Evolutionary conservation across 2,797 vertebrate species (phyloP).

Genomic region (Tolypeutes matacus): DNA sequence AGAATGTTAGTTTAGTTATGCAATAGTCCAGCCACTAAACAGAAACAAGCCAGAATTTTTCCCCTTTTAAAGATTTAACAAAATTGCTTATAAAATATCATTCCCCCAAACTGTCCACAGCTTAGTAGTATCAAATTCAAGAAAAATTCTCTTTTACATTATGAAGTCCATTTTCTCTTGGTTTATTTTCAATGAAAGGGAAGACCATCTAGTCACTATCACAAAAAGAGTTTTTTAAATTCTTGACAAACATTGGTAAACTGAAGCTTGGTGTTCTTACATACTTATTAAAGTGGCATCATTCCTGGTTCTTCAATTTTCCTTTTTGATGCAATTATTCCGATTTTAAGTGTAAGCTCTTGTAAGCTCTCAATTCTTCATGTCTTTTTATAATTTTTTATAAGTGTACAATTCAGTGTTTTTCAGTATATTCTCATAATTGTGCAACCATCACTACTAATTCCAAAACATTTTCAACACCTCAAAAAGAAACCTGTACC

Average conservation of each 20-base stretch:
- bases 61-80: neutral
- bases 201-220: neutral
- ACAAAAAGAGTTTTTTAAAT: neutral
- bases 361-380: neutral
- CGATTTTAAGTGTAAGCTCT: neutral
- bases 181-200: neutral
- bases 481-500: neutral
- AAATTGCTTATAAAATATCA: neutral
- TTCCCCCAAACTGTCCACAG: neutral
- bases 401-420: neutral
- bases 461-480: conserved; percentile 28
- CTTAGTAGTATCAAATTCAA: neutral
- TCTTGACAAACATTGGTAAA: neutral
- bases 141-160: neutral
- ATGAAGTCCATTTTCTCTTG: neutral
- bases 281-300: neutral
- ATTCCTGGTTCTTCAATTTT: neutral
- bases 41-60: neutral
- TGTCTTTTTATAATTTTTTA: neutral
- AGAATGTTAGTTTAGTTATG: neutral
- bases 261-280: neutral
- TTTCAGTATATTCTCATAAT: conserved; percentile 36
- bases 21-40: neutral
- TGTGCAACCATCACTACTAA: conserved; percentile 15
- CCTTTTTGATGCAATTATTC: neutral